Base-by-base conservation (phyloP, 2,888 invertebrate species). In the Tenthredo notha region DNA sequence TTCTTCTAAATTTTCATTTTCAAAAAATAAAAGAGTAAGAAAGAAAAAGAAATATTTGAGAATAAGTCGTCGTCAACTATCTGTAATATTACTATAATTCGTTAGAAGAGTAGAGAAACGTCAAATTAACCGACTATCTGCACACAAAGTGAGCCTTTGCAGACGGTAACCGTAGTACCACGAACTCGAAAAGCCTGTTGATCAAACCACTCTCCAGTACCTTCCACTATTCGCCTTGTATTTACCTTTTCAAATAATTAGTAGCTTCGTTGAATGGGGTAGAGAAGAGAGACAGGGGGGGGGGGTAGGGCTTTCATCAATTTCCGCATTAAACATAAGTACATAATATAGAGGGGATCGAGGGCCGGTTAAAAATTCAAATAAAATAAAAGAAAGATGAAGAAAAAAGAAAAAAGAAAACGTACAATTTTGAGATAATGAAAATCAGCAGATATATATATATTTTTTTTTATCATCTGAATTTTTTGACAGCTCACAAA, bases 191-290 rank as follows among this genome's bases (percentile, higher is more conserved):
- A 67, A 33, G 67, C 67, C 67, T 67, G 33, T 67, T 67, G 67
- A 67, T 33, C 33, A 18, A 67, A 67, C 33, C 67, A 33, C 33
- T 67, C 33, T 33, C 29, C 67, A 15, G 67, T 67, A 67, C 67
- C 29, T 67, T 33, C 25, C 4, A 61, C 54, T 25, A 61, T 25
- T 61, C 33, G 67, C 67, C 67, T 33, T 67, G 67, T 67, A 67
- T 67, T 67, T 67, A 67, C 67, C 67, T 67, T 67, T 67, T 25
- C 67, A 33, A 67, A 67, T 67, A 67, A 67, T 67, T 67, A 67
- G 6, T 67, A 67, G 18, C 33, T 67, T 25, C 15, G 5, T 15
- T 33, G 33, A 33, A 67, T 67, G 21, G 61, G 4, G 7, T 9
- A 7, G n/a, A 12, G 12, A n/a, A n/a, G 4, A 6, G 12, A 67